Percentiles rank a stretch among this genome's conserved stretches.
Evolutionary conservation across 64 coral and sea anemone species (phyloP).

Genomic region (Porites australiensis): DNA sequence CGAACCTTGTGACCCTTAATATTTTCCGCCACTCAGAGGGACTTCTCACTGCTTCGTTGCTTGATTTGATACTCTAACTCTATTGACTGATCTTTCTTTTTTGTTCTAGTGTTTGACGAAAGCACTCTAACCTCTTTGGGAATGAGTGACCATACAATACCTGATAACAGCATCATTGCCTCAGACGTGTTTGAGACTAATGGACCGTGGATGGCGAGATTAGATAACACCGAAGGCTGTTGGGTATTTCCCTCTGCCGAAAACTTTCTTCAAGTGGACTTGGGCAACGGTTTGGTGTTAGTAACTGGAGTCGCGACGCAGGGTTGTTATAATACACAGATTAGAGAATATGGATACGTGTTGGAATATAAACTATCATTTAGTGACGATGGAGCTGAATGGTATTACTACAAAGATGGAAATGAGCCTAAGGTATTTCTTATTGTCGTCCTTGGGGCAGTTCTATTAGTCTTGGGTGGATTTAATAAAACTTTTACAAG

Average conservation of each 20-base stretch:
- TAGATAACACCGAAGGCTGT: not conserved
- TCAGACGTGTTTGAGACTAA: not conserved
- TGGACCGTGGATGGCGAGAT: constrained; percentile 23
- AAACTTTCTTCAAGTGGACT: constrained; percentile 38
- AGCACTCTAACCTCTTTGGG: constrained; percentile 3
- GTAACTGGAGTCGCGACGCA: constrained; percentile 27
- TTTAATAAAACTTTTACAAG: too few species aligned
- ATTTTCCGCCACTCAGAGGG: too few species aligned
- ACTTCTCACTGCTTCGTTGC: too few species aligned
- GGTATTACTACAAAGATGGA: constrained; percentile 60
- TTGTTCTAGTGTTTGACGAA: not conserved
- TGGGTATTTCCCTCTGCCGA: not conserved
- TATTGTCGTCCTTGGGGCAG: not conserved
- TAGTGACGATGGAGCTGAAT: constrained; percentile 60
- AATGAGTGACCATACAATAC: constrained; percentile 8
- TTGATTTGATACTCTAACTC: too few species aligned
- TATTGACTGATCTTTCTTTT: too few species aligned
- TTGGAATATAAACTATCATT: constrained; percentile 63
- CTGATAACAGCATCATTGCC: constrained; percentile 1
- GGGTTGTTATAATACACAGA: not conserved
- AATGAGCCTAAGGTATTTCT: constrained; percentile 44
- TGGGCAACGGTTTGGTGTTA: not conserved
- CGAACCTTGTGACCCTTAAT: too few species aligned
- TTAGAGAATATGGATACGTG: not conserved
- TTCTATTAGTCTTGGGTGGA: too few species aligned